Base-by-base conservation (phyloP, 2,113 vertebrate genomes). In the Anarhynchus alexandrinus region DNA sequence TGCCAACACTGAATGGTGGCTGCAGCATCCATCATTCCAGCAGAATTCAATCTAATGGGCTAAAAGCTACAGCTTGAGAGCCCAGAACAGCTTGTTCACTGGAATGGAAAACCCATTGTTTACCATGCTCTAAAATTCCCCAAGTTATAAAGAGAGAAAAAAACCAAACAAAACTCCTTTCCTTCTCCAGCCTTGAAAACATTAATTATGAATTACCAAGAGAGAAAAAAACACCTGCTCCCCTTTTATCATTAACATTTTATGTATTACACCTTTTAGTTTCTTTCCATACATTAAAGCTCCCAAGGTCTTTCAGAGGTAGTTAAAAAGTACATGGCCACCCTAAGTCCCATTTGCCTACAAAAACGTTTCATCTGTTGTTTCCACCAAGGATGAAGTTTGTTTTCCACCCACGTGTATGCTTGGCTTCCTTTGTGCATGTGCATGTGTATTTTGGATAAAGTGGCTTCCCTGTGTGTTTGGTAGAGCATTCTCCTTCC, bases 121-220 rank as follows among this genome's bases (percentile, higher is more conserved):
- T 87, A 64, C 64, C 4, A 4, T 58, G 59, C 21, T 80, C 71
- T 71, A 54, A 93, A 94, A 95, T 95, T 93, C 54, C 82, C 84
- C 32, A 51, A 93, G 57, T 87, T 77, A 84, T 7, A 76, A 55
- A 84, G 22, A 93, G 16, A 65, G 16, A 17, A 23, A 25, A 54
- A 12, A 51, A 49, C 18, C 21, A 65, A 94, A 42, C 36, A 62
- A 67, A 64, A 3, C 1, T 0, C 9, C 5, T 15, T n/a, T n/a
- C 42, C 18, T 77, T 62, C 67, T 70, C 13, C 51, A 85, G 42
- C 55, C 58, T 72, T 91, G 67, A 77, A 91, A 94, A 85, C 62
- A 80, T 80, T 57, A 91, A 95, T 94, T 80, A 94, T 70, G 23
- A 95, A 97, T 91, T 82, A 73, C 32, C 45, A 66, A 91, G 78